Percentiles rank a stretch among this genome's conserved stretches.
Conservation (phyloP, 2,797 vertebrate species). For the Bradypodion ventrale region DNA sequence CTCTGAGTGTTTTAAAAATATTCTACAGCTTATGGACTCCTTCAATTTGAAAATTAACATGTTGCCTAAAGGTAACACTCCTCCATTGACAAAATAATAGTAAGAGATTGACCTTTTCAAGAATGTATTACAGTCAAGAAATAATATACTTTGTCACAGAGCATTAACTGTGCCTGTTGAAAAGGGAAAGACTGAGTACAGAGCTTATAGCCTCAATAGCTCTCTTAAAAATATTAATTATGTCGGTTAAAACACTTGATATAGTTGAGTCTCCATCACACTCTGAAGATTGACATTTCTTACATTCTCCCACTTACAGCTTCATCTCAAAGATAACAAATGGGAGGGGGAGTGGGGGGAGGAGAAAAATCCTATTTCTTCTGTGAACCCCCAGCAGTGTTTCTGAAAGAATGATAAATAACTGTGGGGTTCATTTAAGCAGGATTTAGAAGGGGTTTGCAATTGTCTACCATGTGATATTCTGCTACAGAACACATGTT, state of each 20-base stretch:
- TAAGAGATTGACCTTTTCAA: constrained; percentile 75
- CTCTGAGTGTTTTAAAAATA: constrained; percentile 33
- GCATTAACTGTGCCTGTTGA: constrained; percentile 72
- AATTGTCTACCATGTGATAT: neutral
- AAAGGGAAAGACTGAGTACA: constrained; percentile 68
- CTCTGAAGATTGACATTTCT: constrained; percentile 9
- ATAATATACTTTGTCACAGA: constrained; percentile 76
- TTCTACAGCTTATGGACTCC: constrained; percentile 22
- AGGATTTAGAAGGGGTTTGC: neutral
- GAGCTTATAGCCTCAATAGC: constrained; percentile 57
- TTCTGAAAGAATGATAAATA: too few relatives aligned
- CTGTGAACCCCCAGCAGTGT: neutral
- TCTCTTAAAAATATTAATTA: constrained; percentile 75
- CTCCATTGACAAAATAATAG: constrained; percentile 73
- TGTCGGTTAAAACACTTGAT: constrained; percentile 60
- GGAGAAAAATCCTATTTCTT: too few relatives aligned
- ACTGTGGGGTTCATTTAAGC: neutral
- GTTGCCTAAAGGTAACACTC: constrained; percentile 72
- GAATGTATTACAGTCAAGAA: constrained; percentile 75
- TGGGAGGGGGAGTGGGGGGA: too few relatives aligned
- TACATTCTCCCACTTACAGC: neutral
- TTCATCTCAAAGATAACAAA: neutral
- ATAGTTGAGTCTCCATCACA: neutral
- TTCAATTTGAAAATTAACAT: constrained; percentile 75
- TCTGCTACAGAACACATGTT: too few relatives aligned